Percentiles rank a stretch among this genome's conserved stretches.
phyloP scores from a whole-genome alignment of 2,888 invertebrate genomes.

The Choristoneura rosaceana region DNA sequence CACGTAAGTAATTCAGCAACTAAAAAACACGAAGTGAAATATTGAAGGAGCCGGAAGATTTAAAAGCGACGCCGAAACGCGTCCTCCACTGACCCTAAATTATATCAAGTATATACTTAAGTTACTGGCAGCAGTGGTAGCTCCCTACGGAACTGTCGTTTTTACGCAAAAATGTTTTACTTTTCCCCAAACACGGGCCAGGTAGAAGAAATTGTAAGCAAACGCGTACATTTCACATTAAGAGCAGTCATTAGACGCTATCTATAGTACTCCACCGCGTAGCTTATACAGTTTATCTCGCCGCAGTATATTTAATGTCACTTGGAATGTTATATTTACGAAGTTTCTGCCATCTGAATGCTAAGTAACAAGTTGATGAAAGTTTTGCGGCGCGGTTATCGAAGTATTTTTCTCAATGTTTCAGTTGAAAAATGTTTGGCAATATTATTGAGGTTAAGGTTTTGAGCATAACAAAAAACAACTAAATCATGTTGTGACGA shows the following conservation, averaged over 20 bases:
- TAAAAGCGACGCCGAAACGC: not conserved
- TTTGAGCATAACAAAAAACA: conserved; percentile 5
- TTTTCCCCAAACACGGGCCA: conserved; percentile 3
- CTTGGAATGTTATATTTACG: conserved; percentile 28
- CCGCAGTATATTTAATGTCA: conserved; percentile 34
- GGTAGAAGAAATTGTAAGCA: conserved; percentile 13
- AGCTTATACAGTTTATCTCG: conserved; percentile 22
- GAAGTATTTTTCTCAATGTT: conserved; percentile 15
- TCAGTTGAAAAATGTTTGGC: conserved; percentile 5
- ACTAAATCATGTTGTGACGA: not conserved
- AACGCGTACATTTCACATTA: conserved; percentile 22
- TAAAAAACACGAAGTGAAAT: not conserved
- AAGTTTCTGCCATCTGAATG: conserved; percentile 37
- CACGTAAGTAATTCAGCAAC: conserved; percentile 22
- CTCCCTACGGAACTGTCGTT: conserved; percentile 6
- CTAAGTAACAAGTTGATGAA: conserved; percentile 38
- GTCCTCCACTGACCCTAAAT: conserved; percentile 10
- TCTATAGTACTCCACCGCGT: conserved; percentile 17
- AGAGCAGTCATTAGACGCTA: conserved; percentile 23
- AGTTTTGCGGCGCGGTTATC: conserved; percentile 23
- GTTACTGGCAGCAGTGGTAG: not conserved
- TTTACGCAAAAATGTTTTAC: conserved; percentile 20
- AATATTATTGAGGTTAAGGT: conserved; percentile 9
- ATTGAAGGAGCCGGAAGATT: not conserved
- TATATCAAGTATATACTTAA: conserved; percentile 8